Evolutionary conservation across 1,140 invertebrate genomes (phyloP).

Genomic region (Prorops nasuta): DNA sequence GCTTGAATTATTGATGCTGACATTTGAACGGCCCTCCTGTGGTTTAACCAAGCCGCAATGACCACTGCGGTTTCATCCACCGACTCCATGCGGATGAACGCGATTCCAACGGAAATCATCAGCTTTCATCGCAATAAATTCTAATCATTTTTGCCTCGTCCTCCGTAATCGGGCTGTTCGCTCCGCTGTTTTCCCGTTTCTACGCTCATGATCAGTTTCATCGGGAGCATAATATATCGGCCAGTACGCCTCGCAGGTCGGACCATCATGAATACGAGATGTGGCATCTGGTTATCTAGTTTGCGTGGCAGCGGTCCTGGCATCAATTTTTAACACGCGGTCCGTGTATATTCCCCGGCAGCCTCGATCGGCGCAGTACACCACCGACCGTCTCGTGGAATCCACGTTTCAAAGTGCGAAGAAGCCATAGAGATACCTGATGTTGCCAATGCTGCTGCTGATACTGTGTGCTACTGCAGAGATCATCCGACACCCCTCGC

Average conservation of each 20-base stretch:
- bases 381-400: too few relatives aligned
- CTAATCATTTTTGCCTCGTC: constrained; percentile 24
- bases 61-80: background rate
- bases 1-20: constrained; percentile 38
- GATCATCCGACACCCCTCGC: constrained; percentile 12
- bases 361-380: too few relatives aligned
- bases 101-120: constrained; percentile 18
- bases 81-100: constrained; percentile 11
- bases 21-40: constrained; percentile 33
- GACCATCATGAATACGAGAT: constrained; percentile 53
- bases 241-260: background rate
- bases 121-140: constrained; percentile 31
- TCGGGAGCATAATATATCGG: too few relatives aligned
- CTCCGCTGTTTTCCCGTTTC: constrained; percentile 13
- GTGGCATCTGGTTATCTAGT: constrained; percentile 52
- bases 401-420: constrained; percentile 39
- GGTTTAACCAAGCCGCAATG: constrained; percentile 22
- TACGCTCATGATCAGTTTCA: too few relatives aligned
- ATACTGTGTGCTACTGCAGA: background rate
- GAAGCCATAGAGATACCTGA: too few relatives aligned
- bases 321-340: constrained; percentile 56
- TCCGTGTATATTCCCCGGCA: constrained; percentile 10
- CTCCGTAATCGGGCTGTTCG: background rate
- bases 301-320: constrained; percentile 46
- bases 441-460: too few relatives aligned